Evolutionary conservation across 2,797 vertebrate genomes (phyloP).

Genomic region (Pantherophis alleghaniensis): DNA sequence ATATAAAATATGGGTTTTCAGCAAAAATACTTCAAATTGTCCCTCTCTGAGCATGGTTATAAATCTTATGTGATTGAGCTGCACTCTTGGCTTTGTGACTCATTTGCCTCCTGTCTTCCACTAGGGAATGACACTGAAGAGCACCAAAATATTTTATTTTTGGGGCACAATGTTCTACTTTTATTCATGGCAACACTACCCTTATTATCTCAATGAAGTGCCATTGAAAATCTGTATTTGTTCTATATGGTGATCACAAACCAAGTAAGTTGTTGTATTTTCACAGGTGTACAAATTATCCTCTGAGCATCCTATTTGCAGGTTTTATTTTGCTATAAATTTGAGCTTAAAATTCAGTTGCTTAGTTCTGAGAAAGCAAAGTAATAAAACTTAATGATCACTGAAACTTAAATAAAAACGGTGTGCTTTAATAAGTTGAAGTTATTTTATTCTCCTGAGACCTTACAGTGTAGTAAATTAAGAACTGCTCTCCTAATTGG

Average conservation of each 20-base stretch:
- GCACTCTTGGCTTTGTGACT: neutral
- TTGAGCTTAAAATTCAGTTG: conserved; percentile 64
- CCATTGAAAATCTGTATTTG: neutral
- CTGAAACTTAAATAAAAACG: conserved; percentile 53
- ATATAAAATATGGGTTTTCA: neutral
- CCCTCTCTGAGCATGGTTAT: neutral
- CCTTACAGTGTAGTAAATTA: conserved; percentile 41
- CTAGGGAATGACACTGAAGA: neutral
- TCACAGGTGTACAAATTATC: conserved; percentile 37
- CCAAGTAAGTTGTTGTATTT: conserved; percentile 36
- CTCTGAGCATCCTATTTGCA: conserved; percentile 45
- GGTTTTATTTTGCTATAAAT: conserved; percentile 60
- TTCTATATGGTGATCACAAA: conserved; percentile 43
- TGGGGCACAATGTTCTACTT: neutral
- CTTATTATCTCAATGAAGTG: conserved; percentile 19
- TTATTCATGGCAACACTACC: neutral
- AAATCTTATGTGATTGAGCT: neutral
- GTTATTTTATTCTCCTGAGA: conserved; percentile 34
- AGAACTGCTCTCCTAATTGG: conserved; percentile 50
- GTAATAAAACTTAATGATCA: conserved; percentile 61
- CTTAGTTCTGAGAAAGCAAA: conserved; percentile 59
- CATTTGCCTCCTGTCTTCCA: neutral
- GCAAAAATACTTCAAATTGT: neutral
- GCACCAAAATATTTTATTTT: neutral
- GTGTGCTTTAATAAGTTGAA: conserved; percentile 41